Conservation (phyloP, 1,140 invertebrate genomes). For the Hetaerina americana region DNA sequence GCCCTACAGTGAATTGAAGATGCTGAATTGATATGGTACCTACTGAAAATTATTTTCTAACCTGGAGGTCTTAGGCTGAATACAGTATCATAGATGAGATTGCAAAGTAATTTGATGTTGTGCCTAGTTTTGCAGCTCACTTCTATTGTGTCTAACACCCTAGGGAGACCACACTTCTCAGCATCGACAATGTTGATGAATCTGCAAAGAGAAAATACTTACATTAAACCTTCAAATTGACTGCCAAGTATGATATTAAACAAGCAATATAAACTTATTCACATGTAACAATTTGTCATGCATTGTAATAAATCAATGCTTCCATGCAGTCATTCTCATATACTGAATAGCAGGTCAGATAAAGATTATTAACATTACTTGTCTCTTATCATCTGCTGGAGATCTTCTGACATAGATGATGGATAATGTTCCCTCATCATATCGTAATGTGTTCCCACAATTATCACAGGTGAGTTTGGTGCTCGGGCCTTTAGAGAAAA, state of each 20-base stretch:
- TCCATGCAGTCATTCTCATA: no score
- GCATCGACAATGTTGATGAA: constrained; percentile 91
- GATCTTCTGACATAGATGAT: constrained; percentile 56
- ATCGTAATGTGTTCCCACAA: constrained; percentile 92
- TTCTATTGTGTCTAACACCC: constrained; percentile 88
- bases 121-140: constrained; percentile 78
- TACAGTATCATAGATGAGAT: constrained; percentile 87
- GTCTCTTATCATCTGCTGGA: constrained; percentile 80
- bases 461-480: constrained; percentile 86
- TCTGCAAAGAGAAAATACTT: constrained; percentile 29
- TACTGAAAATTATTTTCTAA: no score
- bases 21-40: no score
- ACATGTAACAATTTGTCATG: background rate
- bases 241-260: no score
- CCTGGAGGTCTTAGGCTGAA: constrained; percentile 79
- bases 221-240: no score
- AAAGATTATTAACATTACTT: constrained; percentile 21
- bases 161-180: constrained; percentile 87
- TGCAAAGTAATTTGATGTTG: constrained; percentile 82
- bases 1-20: no score
- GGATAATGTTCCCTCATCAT: constrained; percentile 60
- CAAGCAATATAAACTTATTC: no score
- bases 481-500: constrained; percentile 56
- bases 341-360: no score
- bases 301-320: no score